Conservation (phyloP, 1,140 invertebrate genomes). For the Periplaneta americana region DNA sequence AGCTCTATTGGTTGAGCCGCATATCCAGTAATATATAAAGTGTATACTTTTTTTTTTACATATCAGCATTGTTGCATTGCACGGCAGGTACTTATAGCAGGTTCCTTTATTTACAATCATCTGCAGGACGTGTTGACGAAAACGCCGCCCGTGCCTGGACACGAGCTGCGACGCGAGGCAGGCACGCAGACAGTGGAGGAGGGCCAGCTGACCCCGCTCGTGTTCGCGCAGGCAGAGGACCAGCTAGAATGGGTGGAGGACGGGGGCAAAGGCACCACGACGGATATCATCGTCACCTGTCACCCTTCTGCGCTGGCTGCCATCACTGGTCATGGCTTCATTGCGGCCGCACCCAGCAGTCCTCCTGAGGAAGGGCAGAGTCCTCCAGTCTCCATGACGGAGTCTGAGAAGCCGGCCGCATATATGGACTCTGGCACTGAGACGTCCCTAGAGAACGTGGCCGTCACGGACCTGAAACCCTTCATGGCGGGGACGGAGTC, state of each 20-base stretch:
- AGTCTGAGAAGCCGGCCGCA: neutral
- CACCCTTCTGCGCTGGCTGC: slow-evolving; percentile 1
- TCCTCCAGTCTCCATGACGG: neutral
- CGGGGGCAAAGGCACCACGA: neutral
- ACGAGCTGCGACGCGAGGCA: neutral
- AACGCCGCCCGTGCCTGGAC: neutral
- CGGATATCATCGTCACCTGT: slow-evolving; percentile 6
- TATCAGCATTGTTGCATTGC: too few species aligned
- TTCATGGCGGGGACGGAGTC: neutral
- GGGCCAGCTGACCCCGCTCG: neutral
- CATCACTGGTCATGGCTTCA: neutral
- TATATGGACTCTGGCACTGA: neutral
- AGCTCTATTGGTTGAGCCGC: too few species aligned
- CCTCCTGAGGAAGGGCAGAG: neutral
- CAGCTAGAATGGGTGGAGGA: neutral
- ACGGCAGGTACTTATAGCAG: too few species aligned
- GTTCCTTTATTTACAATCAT: too few species aligned
- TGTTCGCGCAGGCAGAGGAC: neutral
- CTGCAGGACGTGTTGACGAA: neutral
- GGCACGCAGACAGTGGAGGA: neutral
- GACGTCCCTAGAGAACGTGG: neutral
- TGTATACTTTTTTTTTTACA: too few species aligned
- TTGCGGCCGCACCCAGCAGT: neutral
- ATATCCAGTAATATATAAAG: too few species aligned
- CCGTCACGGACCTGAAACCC: neutral